Conservation (phyloP, 1,140 invertebrate genomes). For the Meloidogyne floridensis region DNA sequence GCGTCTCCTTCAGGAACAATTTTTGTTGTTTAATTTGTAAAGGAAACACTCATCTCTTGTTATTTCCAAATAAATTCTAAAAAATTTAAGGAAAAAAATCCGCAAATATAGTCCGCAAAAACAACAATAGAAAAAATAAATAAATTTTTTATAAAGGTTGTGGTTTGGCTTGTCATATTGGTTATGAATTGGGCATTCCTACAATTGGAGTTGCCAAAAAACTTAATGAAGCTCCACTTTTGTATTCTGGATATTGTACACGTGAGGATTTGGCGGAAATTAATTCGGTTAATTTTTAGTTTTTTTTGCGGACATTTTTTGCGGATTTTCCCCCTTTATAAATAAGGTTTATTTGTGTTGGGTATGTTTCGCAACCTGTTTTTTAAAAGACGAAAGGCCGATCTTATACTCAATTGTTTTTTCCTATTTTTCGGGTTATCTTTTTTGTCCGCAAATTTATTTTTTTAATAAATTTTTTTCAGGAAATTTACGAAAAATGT, state of each 20-base stretch:
- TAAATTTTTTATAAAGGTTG: constrained; percentile 27
- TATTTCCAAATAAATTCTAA: too few species aligned
- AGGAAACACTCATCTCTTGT: too few species aligned
- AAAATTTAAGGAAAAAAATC: too few species aligned
- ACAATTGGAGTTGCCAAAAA: constrained; percentile 50
- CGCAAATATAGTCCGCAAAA: not conserved
- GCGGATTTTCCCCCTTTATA: too few species aligned
- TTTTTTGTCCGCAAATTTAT: not conserved
- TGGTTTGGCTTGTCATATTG: constrained; percentile 46
- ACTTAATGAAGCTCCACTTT: constrained; percentile 34
- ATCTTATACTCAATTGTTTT: too few species aligned
- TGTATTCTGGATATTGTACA: constrained; percentile 16
- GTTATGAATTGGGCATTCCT: constrained; percentile 17
- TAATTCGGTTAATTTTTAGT: not conserved
- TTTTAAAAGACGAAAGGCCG: too few species aligned
- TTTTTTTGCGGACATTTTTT: not conserved
- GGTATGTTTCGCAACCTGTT: too few species aligned
- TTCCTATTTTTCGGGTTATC: too few species aligned
- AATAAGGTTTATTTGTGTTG: too few species aligned
- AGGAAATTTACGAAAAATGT: not conserved
- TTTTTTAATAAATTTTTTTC: constrained; percentile 3
- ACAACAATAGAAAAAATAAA: too few species aligned
- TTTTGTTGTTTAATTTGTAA: too few species aligned
- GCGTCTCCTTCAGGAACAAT: too few species aligned
- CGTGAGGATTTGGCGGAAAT: constrained; percentile 5